Base-by-base conservation (phyloP, 2,113 vertebrate species). In the Speoplatyrhinus poulsoni region DNA sequence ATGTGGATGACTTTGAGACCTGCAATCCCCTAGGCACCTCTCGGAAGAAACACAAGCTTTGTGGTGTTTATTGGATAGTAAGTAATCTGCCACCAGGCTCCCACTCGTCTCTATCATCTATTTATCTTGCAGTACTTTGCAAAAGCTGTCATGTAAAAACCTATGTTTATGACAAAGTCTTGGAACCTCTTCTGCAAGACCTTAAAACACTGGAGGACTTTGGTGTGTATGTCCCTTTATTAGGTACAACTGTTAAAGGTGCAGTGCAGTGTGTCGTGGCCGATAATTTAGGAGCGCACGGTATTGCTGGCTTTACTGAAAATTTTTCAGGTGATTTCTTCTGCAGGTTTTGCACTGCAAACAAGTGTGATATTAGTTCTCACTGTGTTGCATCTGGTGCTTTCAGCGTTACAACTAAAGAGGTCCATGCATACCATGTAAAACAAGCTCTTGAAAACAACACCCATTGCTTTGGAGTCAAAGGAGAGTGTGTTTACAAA, bases 351-450 rank as follows among this genome's bases (percentile, higher is more conserved):
- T 74, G 62, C 32, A 70, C 36, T 41, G 63, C 61, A 4, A 2
- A 6, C 0, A 15, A n/a, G 3, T 54, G 46, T 9, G 48, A 64
- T 9, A 64, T 54, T 54, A 10, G 54, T 46, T 63, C 33, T 16
- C 68, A 60, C 11, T 13, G 17, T 58, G 73, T 82, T n/a, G 72
- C 69, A 53, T 77, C 65, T 2, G 67, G 62, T 64, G 72, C 57
- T 26, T 82, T 85, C 47, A 36, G 0, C 19, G 70, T 76, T 66
- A 36, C 67, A 77, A 74, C 56, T 3, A 66, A 62, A 72, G 65
- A 76, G 4, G 46, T 52, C 15, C 75, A 82, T 57, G 66, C 54
- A 67, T 0, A 67, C 65, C 49, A 61, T 62, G 64, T 57, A 49
- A 73, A 62, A 64, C 48, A 61, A 66, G 74, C 17, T 53, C 4